Evolutionary conservation across 2,113 vertebrate genomes (phyloP), one percentile per base, ranked within the genome.

Genomic region (Sylvia atricapilla): DNA sequence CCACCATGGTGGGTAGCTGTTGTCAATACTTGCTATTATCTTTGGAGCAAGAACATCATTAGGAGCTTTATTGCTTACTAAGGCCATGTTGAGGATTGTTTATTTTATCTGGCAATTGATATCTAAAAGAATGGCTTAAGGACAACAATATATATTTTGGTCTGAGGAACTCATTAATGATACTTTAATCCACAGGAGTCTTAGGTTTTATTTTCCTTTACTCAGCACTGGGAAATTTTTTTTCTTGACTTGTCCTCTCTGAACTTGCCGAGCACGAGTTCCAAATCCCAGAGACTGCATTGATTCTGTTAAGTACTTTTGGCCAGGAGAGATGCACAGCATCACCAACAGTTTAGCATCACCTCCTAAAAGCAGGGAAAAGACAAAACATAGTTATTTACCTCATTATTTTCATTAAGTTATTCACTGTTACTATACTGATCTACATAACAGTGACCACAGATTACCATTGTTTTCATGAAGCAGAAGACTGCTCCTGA

Each of bases 301-400:
- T 3, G 98, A 98, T 96, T 99, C 98, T 0, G 98, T 97, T 90
- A 98, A 49, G 77, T 98, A 98, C 81, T 93, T 98, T 78, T 95
- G 98, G 18, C 96, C 96, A 7, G 98, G 99, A 66, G 98, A 98
- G 50, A 99, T 97, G 31, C 99, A 99, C 47, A 99, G 89, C 89
- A 99, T 97, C 96, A 99, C 90, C 97, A 99, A 94, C 85, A 98
- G 94, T 96, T 99, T 99, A 11, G 98, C 98, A 49, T 99, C 98
- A 7, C 98, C 98, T 35, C 98, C 99, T 99, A 93, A 92, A 96
- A 74, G 75, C 30, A 74, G 21, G 39, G 72, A 72, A 10, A 35
- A 85, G 21, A 56, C 28, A 78, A 82, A 88, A 75, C 10, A 16
- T 31, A 31, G 13, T 68, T 53, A 84, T 53, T 84, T 78, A 74